Base-by-base conservation (phyloP, 2,797 vertebrate species). In the Scomberomorus guttatus region DNA sequence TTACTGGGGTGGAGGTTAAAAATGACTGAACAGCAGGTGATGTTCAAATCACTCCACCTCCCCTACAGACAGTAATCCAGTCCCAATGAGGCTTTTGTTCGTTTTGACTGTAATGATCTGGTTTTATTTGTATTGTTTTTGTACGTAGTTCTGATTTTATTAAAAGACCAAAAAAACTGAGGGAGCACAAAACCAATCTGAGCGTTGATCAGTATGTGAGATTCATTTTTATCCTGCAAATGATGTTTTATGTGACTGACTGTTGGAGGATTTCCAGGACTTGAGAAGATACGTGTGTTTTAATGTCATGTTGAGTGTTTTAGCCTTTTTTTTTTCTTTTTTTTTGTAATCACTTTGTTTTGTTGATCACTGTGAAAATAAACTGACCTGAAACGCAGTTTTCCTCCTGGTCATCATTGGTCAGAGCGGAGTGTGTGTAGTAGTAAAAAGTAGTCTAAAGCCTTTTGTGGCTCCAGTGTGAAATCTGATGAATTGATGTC, bases 351-450 rank as follows among this genome's bases (percentile, higher is more conserved):
- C 32, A 46, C n/a, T 63, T 66, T 61, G 24, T 64, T 79, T 80
- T 68, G 9, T 80, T 68, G 9, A 25, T 67, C 39, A 62, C 22
- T 55, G 46, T 60, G 50, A n/a, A 52, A 72, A 80, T 78, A 66
- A 81, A 72, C 14, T 27, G 12, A 60, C 9, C 34, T 24, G 18
- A 71, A 52, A 27, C 4, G 11, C 27, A 20, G 42, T 17, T 25
- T 22, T 18, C 51, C 24, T 12, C 34, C 27, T 27, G 5, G 1
- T 46, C 4, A 7, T 42, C 32, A 12, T 17, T 32, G 56, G 24
- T 59, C 57, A 58, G 22, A 61, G 6, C 5, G 6, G 5, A 32
- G 29, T 6, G 29, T 32, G 29, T 32, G 27, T 29, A 29, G 27
- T 29, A 29, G 27, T 29, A n/a, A n/a, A n/a, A n/a, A n/a, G n/a